Evolutionary conservation across 2,888 invertebrate species (phyloP), one percentile per base, ranked within the genome.

Genomic region (Hypsopygia costalis): DNA sequence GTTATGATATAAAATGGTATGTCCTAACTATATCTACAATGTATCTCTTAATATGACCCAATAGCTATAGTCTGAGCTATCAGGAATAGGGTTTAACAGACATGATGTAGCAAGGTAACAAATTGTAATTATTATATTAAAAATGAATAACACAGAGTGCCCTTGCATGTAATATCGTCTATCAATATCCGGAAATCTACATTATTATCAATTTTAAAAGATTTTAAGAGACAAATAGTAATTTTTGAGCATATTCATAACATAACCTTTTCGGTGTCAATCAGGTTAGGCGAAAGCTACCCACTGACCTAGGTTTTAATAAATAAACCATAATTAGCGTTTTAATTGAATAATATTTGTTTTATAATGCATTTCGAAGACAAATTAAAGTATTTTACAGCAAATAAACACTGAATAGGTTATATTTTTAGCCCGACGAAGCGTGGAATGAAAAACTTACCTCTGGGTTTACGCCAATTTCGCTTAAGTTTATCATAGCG

Each of bases 391-490:
- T 16, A 4, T 16, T 16, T 2, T 16, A 16, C 2, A 16, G 16
- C 25, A 3, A 25, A 6, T 49, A 29, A 33, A 20, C 34, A 25
- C 16, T 6, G 1, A 22, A 34, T 0, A 42, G 38, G 37, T 39
- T 42, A 38, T n/a, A 8, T 33, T 43, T 28, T 38, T n/a, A 32
- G 36, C 6, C 8, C 5, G 10, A 30, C 35, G 12, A 40, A 9
- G 22, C 30, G 43, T 38, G 21, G 10, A 11, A 28, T n/a, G 12
- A 6, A 25, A 33, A 34, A 44, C 77, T 59, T 73, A 89, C 89
- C 99, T 91, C 98, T 98, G 11, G 99, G 99, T 91, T 98, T 99
- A 79, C 99, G 94, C 99, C 99, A 99, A 93, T 96, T 98, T 60
- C 95, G 92, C 93, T 95, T 97, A 58, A 98, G 91, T 90, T 98